Base-by-base conservation (phyloP, 2,797 vertebrate genomes). In the Parauchenoglanis ngamensis region DNA sequence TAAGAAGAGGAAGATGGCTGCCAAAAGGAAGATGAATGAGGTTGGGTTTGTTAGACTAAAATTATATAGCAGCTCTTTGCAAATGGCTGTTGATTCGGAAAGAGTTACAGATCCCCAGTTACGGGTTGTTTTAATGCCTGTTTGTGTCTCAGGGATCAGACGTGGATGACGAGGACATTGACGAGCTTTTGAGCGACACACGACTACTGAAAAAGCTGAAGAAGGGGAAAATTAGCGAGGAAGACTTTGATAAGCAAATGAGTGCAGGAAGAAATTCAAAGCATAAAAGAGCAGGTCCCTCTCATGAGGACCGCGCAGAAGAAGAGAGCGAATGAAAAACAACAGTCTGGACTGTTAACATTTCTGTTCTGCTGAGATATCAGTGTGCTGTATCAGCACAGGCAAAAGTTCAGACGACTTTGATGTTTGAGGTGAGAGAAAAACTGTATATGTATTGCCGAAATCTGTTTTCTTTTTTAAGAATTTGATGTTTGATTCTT, bases 121-220 rank as follows among this genome's bases (percentile, higher is more conserved):
- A n/a, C 12, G 17, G 25, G 56, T n/a, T 28, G 44, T 63, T n/a
- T 61, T 61, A 10, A 2, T 59, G n/a, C 25, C 46, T 28, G 31
- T 40, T 28, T 86, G n/a, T 85, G 5, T 59, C 77, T 7, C 79
- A 97, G 96, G 96, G 94, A 44, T 97, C 97, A 0, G 98, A 97
- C 25, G 83, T 95, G 0, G 94, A 95, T 0, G 96, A 98, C 0
- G 95, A 96, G 17, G 97, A 99, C 89, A 92, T 98, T 94, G 92
- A 96, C 13, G 98, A 99, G 91, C 91, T 99, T 59, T 91, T 98
- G 63, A 97, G 92, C 0, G 98, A 99, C 92, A 99, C 97, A 0
- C 96, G 97, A 49, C 96, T 99, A 88, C 95, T 99, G 78, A 99
- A 97, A 93, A 98, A 93, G 89, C 92, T 99, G 0, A 99, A 97